phyloP scores from a whole-genome alignment of 2,113 vertebrate species.

The Thalassarche chlororhynchos region DNA sequence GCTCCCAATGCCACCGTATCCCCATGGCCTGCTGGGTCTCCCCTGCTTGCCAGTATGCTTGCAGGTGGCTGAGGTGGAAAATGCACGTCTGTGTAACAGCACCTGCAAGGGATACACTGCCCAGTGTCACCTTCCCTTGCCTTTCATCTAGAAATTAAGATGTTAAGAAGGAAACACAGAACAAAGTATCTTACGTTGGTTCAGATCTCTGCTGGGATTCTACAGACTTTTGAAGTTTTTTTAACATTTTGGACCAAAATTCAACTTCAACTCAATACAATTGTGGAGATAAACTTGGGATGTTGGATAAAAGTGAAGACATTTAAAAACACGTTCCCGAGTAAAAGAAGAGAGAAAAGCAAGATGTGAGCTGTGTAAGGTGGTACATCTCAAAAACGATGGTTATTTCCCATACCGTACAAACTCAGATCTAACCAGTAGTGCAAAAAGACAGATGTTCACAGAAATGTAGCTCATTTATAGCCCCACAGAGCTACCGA shows the following conservation, averaged over 20 bases:
- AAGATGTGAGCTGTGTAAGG: neutral
- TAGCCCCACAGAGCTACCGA: neutral
- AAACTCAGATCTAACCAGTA: neutral
- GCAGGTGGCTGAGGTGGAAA: neutral
- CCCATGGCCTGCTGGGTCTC: neutral
- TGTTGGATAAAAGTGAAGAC: neutral
- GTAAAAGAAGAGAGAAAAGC: neutral
- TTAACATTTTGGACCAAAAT: neutral
- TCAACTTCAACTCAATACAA: neutral
- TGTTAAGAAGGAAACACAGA: neutral
- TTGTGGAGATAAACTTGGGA: neutral
- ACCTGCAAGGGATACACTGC: neutral
- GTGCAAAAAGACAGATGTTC: neutral
- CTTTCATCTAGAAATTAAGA: neutral
- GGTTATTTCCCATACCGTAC: neutral
- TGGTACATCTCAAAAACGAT: neutral
- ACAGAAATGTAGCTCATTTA: neutral
- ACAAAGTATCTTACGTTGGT: neutral
- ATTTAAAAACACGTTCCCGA: neutral
- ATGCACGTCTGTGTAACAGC: accelerated
- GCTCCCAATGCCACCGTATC: neutral
- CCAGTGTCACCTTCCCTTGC: neutral
- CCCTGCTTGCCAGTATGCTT: accelerated
- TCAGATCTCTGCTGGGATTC: neutral
- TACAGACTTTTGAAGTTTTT: neutral